Evolutionary conservation across 2,797 vertebrate species (phyloP).

Genomic region (Lagodon rhomboides): DNA sequence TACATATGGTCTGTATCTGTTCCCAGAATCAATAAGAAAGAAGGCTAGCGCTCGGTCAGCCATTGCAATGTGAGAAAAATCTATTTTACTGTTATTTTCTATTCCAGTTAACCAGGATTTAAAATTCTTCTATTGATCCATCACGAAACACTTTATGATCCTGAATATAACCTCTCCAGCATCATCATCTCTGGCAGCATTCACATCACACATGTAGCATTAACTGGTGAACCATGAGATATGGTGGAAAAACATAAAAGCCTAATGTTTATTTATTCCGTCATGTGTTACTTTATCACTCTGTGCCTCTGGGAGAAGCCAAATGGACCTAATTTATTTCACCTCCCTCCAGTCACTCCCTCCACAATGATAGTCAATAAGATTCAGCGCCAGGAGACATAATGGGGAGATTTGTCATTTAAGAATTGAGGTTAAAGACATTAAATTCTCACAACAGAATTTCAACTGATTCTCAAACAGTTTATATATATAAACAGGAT

Average conservation of each 20-base stretch:
- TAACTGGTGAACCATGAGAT: conserved; percentile 24
- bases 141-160: conserved; percentile 40
- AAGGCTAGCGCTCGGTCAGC: conserved; percentile 16
- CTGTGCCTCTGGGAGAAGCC: conserved; percentile 76
- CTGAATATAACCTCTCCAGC: conserved; percentile 26
- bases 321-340: conserved; percentile 86
- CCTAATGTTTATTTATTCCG: conserved; percentile 76
- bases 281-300: conserved; percentile 80
- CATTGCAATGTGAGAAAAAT: conserved; percentile 62
- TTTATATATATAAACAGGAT: conserved; percentile 1
- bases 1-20: conserved; percentile 19
- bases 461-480: conserved; percentile 52
- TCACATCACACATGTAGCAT: conserved; percentile 20
- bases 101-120: conserved; percentile 50
- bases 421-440: conserved; percentile 77
- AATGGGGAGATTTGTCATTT: conserved; percentile 82
- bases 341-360: conserved; percentile 67
- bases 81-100: conserved; percentile 53
- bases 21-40: conserved; percentile 51
- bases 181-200: conserved; percentile 27
- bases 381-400: conserved; percentile 79
- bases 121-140: conserved; percentile 44
- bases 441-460: conserved; percentile 70
- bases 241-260: conserved; percentile 53
- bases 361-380: conserved; percentile 78